These are phyloP conservation scores for Myopa tessellatipennis DNA, from an alignment of 2,888 invertebrate genomes.

Conservation along the genomic window DNA sequence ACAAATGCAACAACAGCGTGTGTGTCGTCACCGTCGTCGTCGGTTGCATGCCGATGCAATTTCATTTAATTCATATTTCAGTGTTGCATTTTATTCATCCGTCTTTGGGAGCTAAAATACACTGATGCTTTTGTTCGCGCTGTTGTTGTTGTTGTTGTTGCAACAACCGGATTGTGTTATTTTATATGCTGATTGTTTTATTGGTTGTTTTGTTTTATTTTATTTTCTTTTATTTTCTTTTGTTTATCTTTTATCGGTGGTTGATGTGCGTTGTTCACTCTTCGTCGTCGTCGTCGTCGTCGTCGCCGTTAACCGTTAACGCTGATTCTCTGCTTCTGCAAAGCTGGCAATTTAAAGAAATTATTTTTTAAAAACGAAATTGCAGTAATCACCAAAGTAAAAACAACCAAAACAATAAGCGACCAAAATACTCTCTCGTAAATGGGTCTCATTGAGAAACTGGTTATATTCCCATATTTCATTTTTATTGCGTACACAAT, in stretches of 20 bases:
- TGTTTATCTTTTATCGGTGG: too few relatives aligned
- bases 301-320: background rate
- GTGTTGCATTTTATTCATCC: constrained; percentile 21
- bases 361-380: constrained; percentile 28
- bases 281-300: background rate
- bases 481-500: background rate
- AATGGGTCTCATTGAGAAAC: constrained; percentile 18
- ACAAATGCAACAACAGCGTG: too few relatives aligned
- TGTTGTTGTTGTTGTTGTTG: background rate
- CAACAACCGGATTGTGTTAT: too few relatives aligned
- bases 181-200: too few relatives aligned
- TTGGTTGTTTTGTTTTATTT: too few relatives aligned
- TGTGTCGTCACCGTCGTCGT: too few relatives aligned
- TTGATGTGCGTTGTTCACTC: too few relatives aligned
- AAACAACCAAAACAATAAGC: constrained; percentile 18
- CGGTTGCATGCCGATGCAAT: constrained; percentile 27
- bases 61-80: constrained; percentile 34
- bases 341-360: constrained; percentile 30
- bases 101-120: background rate
- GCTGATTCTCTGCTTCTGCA: background rate
- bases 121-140: background rate
- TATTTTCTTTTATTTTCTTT: too few relatives aligned
- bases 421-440: background rate
- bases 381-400: constrained; percentile 20
- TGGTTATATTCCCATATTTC: constrained; percentile 33